A percentile compares a stretch with the other conserved stretches of the same genome.
Conservation (phyloP, 2,797 vertebrate species). For the Selene dorsalis region DNA sequence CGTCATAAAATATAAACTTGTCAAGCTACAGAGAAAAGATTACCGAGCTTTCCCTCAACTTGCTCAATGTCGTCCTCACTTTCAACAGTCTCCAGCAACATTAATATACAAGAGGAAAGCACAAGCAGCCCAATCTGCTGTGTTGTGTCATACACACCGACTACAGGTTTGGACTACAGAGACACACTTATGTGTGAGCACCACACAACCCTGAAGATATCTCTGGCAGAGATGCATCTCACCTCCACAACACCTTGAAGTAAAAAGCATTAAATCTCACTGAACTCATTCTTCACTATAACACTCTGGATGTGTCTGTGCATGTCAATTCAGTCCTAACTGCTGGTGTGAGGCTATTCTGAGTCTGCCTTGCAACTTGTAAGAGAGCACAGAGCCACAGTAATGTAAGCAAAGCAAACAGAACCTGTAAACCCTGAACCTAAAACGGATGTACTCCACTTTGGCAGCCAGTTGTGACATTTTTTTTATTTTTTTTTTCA, state of each 20-base stretch:
- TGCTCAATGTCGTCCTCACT: conserved; percentile 24
- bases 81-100: conserved; percentile 34
- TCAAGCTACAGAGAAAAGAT: conserved; percentile 19
- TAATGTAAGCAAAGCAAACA: neutral
- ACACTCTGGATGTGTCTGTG: conserved; percentile 24
- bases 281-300: conserved; percentile 20
- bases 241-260: neutral
- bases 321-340: conserved; percentile 16
- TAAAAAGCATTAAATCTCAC: conserved; percentile 16
- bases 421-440: neutral
- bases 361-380: neutral
- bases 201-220: neutral
- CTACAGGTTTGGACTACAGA: no score
- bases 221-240: neutral
- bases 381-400: conserved; percentile 2
- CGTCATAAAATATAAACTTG: conserved; percentile 24
- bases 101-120: conserved; percentile 8
- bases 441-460: conserved; percentile 8
- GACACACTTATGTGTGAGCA: no score
- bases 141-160: no score
- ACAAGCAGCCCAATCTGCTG: no score
- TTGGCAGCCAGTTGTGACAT: conserved; percentile 1
- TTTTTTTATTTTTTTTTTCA: neutral
- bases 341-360: neutral
- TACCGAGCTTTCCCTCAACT: neutral